Conservation (phyloP, 1,140 invertebrate genomes). For the Xylocopa sonorina region DNA sequence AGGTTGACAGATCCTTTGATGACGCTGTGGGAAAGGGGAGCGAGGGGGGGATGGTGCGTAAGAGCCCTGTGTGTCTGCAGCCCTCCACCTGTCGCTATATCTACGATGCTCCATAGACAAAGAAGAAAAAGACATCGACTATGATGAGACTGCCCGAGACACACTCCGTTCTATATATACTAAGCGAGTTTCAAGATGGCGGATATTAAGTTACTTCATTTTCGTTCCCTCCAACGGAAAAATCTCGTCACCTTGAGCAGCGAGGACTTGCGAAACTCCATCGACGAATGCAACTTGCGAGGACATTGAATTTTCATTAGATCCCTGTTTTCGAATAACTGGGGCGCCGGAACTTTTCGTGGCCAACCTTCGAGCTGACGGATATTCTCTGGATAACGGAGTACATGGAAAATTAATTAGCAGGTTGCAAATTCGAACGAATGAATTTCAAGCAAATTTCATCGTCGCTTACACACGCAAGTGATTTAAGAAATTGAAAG, state of each 20-base stretch:
- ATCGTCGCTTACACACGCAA: too few species aligned
- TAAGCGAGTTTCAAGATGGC: conserved; percentile 40
- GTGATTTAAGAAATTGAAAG: background rate
- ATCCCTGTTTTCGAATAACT: background rate
- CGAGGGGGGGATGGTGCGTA: background rate
- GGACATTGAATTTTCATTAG: conserved; percentile 38
- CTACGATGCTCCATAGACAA: conserved; percentile 35
- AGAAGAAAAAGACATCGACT: conserved; percentile 29
- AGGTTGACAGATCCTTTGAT: conserved; percentile 63
- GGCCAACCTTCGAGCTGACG: too few species aligned
- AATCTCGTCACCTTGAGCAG: conserved; percentile 15
- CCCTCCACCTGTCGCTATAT: conserved; percentile 51
- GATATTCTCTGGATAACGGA: too few species aligned
- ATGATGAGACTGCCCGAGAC: conserved; percentile 49
- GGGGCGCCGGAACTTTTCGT: too few species aligned
- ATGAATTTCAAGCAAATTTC: too few species aligned
- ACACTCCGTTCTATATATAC: conserved; percentile 21
- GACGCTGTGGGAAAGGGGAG: conserved; percentile 31
- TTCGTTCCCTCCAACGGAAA: conserved; percentile 14
- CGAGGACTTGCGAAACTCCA: conserved; percentile 30
- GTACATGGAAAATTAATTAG: background rate
- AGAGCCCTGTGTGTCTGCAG: conserved; percentile 47
- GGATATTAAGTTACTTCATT: conserved; percentile 46
- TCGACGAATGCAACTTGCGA: background rate
- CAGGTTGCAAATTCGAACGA: background rate